Evolutionary conservation across 1,140 invertebrate genomes (phyloP).

Genomic region (Nixonia krombeini): DNA sequence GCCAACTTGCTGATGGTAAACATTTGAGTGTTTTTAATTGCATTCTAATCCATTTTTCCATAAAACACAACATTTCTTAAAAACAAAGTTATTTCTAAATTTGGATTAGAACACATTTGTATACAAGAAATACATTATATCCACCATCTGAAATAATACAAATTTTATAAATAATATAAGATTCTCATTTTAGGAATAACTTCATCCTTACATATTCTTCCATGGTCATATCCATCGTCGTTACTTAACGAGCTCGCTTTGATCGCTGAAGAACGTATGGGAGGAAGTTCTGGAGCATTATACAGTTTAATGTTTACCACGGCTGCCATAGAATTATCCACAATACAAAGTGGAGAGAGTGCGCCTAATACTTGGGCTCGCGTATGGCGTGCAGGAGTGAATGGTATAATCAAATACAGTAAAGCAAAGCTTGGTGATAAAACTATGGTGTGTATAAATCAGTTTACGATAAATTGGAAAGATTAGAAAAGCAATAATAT

Average conservation of each 20-base stretch:
- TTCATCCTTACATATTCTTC: slow-evolving; percentile 58
- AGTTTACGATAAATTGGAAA: too few relatives aligned
- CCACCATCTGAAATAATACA: too few relatives aligned
- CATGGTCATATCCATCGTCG: slow-evolving; percentile 64
- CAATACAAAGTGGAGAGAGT: slow-evolving; percentile 35
- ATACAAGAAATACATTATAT: too few relatives aligned
- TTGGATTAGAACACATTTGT: too few relatives aligned
- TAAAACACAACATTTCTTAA: background rate
- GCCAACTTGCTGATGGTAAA: slow-evolving; percentile 75
- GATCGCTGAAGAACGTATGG: slow-evolving; percentile 78
- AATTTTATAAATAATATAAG: too few relatives aligned
- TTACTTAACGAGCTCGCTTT: slow-evolving; percentile 73
- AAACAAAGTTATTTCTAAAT: too few relatives aligned
- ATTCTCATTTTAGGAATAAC: slow-evolving; percentile 63
- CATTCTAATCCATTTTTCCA: slow-evolving; percentile 18
- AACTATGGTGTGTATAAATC: slow-evolving; percentile 78
- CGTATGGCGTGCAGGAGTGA: slow-evolving; percentile 72
- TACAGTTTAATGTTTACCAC: slow-evolving; percentile 82
- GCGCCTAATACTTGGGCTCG: slow-evolving; percentile 65
- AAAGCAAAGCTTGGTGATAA: slow-evolving; percentile 81
- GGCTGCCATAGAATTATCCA: slow-evolving; percentile 68
- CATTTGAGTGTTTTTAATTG: slow-evolving; percentile 21
- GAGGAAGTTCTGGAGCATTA: slow-evolving; percentile 80
- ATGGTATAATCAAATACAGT: slow-evolving; percentile 80
- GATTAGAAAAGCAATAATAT: too few relatives aligned